Evolutionary conservation across 2,797 vertebrate species (phyloP).

Genomic region (Poecilia wingei): DNA sequence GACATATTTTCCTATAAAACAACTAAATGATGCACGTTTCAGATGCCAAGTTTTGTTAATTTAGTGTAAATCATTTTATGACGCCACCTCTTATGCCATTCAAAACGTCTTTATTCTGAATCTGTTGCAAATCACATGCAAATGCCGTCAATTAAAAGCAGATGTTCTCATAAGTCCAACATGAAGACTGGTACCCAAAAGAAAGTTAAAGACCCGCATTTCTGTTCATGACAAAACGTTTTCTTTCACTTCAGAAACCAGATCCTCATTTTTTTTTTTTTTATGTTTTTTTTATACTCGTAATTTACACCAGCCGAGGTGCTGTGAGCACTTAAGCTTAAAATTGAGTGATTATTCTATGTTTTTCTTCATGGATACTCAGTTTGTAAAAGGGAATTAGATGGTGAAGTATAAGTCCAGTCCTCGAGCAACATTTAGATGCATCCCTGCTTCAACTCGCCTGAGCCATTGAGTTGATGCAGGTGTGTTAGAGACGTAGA

Average conservation of each 20-base stretch:
- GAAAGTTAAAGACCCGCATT: constrained; percentile 38
- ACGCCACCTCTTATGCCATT: constrained; percentile 39
- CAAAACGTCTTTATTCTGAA: constrained; percentile 40
- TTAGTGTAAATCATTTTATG: constrained; percentile 33
- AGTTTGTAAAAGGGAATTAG: constrained; percentile 5
- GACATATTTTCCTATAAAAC: background rate
- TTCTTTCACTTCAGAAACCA: constrained; percentile 3
- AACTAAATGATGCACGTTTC: constrained; percentile 16
- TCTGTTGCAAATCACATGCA: constrained; percentile 62
- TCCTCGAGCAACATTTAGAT: background rate
- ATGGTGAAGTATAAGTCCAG: background rate
- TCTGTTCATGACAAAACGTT: constrained; percentile 20
- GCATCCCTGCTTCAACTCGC: background rate
- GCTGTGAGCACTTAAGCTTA: constrained; percentile 3
- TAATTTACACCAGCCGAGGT: background rate
- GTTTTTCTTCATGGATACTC: constrained; percentile 18
- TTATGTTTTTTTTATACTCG: background rate
- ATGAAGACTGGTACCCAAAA: constrained; percentile 33
- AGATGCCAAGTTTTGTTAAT: background rate
- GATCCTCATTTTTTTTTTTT: background rate
- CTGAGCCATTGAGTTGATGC: background rate
- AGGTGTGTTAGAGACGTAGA: background rate
- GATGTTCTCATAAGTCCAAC: constrained; percentile 59
- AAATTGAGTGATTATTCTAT: constrained; percentile 8
- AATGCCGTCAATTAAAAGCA: constrained; percentile 66